Conservation (phyloP, 2,797 vertebrate species). For the Stomatorhinus walkeri region DNA sequence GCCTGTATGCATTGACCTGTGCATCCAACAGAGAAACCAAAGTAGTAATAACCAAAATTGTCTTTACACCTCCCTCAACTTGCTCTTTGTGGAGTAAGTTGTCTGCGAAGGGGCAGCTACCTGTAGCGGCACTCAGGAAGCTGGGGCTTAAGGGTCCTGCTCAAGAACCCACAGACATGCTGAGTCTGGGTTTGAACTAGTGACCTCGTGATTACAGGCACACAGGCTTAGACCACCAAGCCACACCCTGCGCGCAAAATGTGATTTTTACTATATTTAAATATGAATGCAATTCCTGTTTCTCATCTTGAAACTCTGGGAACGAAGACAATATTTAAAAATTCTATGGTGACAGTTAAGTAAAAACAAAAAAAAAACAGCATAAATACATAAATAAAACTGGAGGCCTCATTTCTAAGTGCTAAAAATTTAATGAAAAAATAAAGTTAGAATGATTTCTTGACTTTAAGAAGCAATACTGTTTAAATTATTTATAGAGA, state of each 20-base stretch:
- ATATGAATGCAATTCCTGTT: not conserved
- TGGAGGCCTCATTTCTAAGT: not conserved
- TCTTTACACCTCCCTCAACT: too few species aligned
- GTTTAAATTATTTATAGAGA: constrained; percentile 18
- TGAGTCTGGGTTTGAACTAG: too few species aligned
- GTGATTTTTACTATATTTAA: not conserved
- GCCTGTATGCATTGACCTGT: not conserved
- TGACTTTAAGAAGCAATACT: not conserved
- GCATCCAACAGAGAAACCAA: not conserved
- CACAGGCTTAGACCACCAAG: too few species aligned
- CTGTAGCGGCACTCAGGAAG: too few species aligned
- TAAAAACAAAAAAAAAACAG: not conserved
- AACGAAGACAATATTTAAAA: not conserved
- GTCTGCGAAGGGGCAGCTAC: too few species aligned
- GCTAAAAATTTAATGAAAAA: constrained; percentile 18
- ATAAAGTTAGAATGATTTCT: not conserved
- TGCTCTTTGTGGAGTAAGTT: too few species aligned
- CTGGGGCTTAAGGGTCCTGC: too few species aligned
- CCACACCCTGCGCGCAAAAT: too few species aligned
- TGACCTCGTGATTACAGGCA: too few species aligned
- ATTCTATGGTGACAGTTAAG: not conserved
- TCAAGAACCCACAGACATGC: too few species aligned
- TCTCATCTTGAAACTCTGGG: not conserved
- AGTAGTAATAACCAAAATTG: too few species aligned
- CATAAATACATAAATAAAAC: constrained; percentile 13